Conservation (phyloP, 2,113 vertebrate species). For the Phylloscopus whistleri region DNA sequence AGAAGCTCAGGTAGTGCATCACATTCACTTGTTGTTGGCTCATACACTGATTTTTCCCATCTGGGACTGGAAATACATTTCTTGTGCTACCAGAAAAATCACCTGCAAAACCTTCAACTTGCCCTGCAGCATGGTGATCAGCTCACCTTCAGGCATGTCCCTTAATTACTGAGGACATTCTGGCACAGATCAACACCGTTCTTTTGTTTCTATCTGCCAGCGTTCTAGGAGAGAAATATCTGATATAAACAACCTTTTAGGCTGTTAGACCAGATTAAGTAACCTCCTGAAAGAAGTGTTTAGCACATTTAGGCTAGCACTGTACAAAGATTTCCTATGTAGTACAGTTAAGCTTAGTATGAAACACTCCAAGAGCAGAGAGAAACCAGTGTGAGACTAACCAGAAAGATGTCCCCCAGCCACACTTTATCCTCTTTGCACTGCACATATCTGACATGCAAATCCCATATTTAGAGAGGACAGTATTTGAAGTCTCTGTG, state of each 20-base stretch:
- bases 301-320: not conserved
- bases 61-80: not conserved
- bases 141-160: not conserved
- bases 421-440: not conserved
- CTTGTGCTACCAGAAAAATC: not conserved
- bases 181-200: not conserved
- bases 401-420: not conserved
- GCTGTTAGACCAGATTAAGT: not conserved
- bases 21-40: fast-evolving
- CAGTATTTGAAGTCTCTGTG: not conserved
- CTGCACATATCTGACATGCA: not conserved
- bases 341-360: not conserved
- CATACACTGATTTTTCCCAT: not conserved
- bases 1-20: not conserved
- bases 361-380: not conserved
- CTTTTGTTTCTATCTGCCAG: not conserved
- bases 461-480: not conserved
- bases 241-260: not conserved
- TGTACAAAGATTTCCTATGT: not conserved
- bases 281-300: not conserved
- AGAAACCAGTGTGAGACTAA: not conserved
- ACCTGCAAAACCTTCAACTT: not conserved
- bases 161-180: not conserved
- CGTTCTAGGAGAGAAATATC: not conserved
- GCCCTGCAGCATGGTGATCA: not conserved